These are phyloP conservation scores for Bimastos eiseni DNA, from an alignment of 2,888 invertebrate species.

Conservation along the genomic window DNA sequence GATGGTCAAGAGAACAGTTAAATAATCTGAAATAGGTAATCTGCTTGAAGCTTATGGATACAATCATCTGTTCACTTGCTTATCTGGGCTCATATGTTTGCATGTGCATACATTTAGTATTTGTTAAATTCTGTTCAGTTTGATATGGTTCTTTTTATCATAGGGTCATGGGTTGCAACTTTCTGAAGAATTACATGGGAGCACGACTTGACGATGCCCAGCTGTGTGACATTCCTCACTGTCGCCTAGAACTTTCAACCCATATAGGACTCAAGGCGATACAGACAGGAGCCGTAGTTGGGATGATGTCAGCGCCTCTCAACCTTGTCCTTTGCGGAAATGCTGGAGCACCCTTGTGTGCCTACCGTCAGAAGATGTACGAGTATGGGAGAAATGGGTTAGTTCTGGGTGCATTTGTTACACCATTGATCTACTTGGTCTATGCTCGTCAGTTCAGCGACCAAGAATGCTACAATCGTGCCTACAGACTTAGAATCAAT, in stretches of 20 bases:
- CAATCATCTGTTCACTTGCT: too few species aligned
- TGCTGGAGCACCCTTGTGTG: background rate
- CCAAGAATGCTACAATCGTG: conserved; percentile 13
- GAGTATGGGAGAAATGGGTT: background rate
- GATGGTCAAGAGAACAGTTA: too few species aligned
- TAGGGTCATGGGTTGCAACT: background rate
- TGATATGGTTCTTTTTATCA: background rate
- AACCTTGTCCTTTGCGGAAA: background rate
- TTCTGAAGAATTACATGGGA: background rate
- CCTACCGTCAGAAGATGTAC: conserved; percentile 13
- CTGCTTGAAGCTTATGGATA: too few species aligned
- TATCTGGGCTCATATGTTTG: too few species aligned
- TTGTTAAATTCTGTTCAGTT: background rate
- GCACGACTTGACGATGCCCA: conserved; percentile 13
- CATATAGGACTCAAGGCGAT: background rate
- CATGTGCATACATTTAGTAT: background rate
- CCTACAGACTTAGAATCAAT: background rate
- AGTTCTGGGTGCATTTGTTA: background rate
- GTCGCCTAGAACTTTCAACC: conserved; percentile 6
- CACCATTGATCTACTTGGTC: background rate
- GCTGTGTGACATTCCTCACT: conserved; percentile 3
- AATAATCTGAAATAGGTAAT: too few species aligned
- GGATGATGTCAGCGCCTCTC: background rate
- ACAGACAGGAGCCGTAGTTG: background rate
- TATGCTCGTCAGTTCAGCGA: background rate